These are phyloP conservation scores for Eilema sororculum DNA, from an alignment of 2,888 invertebrate species.

Conservation along the genomic window DNA sequence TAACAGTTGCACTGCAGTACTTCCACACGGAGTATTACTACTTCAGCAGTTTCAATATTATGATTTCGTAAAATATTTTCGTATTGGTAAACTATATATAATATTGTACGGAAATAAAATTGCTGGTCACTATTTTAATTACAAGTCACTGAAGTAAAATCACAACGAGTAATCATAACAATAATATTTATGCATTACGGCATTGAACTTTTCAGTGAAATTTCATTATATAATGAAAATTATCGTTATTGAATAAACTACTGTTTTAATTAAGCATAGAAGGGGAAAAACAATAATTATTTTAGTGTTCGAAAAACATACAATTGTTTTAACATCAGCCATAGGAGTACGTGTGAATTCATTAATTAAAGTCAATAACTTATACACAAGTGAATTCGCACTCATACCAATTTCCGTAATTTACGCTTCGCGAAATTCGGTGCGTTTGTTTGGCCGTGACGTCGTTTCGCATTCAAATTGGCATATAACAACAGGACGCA, in stretches of 20 bases:
- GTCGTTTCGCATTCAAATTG: constrained; percentile 49
- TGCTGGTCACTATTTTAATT: background rate
- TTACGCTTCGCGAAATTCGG: constrained; percentile 32
- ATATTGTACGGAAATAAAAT: background rate
- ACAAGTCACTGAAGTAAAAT: background rate
- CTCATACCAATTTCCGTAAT: constrained; percentile 25
- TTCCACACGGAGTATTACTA: no score
- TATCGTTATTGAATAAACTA: background rate
- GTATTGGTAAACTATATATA: no score
- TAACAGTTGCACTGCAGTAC: no score
- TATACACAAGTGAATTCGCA: constrained; percentile 19
- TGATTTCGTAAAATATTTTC: no score
- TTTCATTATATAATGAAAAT: background rate
- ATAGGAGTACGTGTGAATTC: constrained; percentile 1
- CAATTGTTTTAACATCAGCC: background rate
- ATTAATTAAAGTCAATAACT: constrained; percentile 21
- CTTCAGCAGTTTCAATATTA: no score
- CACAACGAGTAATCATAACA: background rate
- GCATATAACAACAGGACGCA: constrained; percentile 44
- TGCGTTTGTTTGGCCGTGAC: constrained; percentile 44
- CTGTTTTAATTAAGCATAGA: background rate
- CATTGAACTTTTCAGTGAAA: background rate
- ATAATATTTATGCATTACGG: background rate
- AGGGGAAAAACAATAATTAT: background rate
- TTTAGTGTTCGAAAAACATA: constrained; percentile 13